Conservation (phyloP, 2,888 invertebrate genomes). For the Cephus runcator region DNA sequence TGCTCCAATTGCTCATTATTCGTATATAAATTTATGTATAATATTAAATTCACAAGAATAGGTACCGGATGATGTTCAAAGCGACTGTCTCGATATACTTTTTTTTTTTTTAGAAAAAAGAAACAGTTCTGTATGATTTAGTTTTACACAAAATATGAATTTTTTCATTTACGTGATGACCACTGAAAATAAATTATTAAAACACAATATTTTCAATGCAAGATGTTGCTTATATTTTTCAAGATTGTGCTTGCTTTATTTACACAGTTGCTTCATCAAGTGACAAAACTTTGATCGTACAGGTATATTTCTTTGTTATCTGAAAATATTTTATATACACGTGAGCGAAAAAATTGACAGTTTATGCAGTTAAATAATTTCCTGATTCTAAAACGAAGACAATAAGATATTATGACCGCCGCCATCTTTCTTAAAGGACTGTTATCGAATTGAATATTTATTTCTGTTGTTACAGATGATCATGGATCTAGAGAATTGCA, state of each 20-base stretch:
- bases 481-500: conserved; percentile 54
- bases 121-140: background rate
- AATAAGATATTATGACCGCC: background rate
- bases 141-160: background rate
- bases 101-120: background rate
- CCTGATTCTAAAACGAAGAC: background rate
- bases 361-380: background rate
- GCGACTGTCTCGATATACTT: background rate
- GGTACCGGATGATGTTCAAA: background rate
- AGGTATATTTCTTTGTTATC: background rate
- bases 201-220: background rate
- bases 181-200: background rate
- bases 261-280: background rate
- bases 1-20: background rate
- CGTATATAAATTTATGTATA: background rate
- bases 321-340: background rate
- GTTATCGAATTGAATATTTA: background rate
- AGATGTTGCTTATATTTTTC: background rate
- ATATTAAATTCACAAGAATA: background rate
- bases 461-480: conserved; percentile 36
- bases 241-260: background rate
- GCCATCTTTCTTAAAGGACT: background rate
- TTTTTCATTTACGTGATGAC: background rate
- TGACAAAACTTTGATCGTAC: background rate
- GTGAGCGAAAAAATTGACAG: background rate